A percentile compares a stretch with the other conserved stretches of the same genome.
phyloP scores from a whole-genome alignment of 2,113 vertebrate species.

The Lates calcarifer region DNA sequence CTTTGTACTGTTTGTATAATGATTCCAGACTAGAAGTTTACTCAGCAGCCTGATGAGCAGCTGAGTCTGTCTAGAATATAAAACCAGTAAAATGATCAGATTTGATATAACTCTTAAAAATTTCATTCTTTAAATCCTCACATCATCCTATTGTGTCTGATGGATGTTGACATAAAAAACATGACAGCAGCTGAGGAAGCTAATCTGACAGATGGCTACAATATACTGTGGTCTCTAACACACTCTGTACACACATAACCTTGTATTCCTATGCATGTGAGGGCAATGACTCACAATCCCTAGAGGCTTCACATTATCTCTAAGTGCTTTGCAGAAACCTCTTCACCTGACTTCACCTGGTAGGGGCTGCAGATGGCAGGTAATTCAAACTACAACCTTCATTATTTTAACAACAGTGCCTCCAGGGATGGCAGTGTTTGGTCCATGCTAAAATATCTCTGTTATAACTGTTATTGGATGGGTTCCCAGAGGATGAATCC shows the following conservation, averaged over 20 bases:
- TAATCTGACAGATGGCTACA: conserved; percentile 34
- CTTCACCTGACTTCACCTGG: not conserved
- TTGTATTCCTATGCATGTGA: conserved; percentile 3
- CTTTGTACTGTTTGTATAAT: not conserved
- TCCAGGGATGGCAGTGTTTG: no score
- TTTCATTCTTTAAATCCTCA: not conserved
- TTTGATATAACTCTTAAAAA: not conserved
- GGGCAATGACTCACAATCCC: not conserved
- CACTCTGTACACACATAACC: not conserved
- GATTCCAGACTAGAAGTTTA: not conserved
- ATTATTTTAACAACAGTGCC: no score
- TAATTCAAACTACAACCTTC: not conserved
- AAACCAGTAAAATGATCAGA: not conserved
- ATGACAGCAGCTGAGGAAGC: conserved; percentile 6
- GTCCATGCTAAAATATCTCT: no score
- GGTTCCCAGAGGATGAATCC: no score
- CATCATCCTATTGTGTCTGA: not conserved
- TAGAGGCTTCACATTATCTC: not conserved
- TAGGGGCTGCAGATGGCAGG: no score
- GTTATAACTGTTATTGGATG: no score
- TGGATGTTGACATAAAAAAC: not conserved
- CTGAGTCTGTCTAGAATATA: not conserved
- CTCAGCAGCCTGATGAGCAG: not conserved
- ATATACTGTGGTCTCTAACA: not conserved
- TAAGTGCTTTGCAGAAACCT: not conserved